Evolutionary conservation across 2,888 invertebrate genomes (phyloP).

Genomic region (Monoplex corrugatus): DNA sequence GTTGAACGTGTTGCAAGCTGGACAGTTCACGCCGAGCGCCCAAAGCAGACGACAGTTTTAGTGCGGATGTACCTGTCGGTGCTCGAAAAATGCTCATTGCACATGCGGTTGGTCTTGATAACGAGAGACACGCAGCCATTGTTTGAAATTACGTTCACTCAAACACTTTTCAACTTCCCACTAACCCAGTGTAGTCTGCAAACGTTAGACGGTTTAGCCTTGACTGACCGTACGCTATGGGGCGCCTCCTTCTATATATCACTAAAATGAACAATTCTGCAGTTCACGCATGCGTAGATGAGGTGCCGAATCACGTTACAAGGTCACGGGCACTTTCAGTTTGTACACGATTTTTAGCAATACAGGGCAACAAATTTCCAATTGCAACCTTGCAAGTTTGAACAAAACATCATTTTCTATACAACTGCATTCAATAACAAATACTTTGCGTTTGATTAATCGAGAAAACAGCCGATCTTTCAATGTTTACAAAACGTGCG

Average conservation of each 20-base stretch:
- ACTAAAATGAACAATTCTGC: not conserved
- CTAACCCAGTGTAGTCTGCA: no score
- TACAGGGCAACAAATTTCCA: no score
- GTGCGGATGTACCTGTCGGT: not conserved
- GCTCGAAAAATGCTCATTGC: not conserved
- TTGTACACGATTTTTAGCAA: not conserved
- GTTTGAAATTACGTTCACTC: not conserved
- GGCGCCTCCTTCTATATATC: not conserved
- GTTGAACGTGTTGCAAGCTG: no score
- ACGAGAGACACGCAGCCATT: conserved; percentile 14
- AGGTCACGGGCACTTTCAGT: not conserved
- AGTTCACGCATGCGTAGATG: not conserved
- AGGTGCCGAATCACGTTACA: not conserved
- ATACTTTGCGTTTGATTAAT: not conserved
- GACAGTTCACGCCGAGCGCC: not conserved
- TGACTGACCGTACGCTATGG: not conserved
- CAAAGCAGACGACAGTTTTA: conserved; percentile 25
- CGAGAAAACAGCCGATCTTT: not conserved
- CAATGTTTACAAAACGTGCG: not conserved
- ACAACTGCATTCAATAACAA: not conserved
- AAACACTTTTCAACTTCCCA: not conserved
- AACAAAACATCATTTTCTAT: no score
- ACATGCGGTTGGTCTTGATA: conserved; percentile 7
- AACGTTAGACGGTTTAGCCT: not conserved
- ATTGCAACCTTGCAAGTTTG: no score